Conservation (phyloP, 2,113 vertebrate genomes). For the Theristicus caerulescens region DNA sequence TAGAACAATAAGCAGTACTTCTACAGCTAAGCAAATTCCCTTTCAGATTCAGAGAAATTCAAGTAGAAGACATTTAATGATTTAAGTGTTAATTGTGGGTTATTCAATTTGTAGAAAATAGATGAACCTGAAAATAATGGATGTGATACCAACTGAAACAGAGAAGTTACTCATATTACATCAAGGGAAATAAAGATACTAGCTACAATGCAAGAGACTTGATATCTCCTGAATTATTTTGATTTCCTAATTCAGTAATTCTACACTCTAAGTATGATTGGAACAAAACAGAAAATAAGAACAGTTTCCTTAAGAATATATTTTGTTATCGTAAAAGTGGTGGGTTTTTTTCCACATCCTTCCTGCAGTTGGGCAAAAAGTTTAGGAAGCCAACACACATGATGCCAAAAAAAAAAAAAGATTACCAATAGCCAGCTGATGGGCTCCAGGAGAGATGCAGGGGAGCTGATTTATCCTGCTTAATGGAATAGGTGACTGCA, state of each 20-base stretch:
- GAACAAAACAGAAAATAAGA: background rate
- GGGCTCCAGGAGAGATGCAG: background rate
- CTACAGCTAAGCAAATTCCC: background rate
- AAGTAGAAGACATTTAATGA: background rate
- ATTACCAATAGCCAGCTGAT: background rate
- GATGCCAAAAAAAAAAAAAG: background rate
- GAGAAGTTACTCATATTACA: background rate
- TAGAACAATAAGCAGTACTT: background rate
- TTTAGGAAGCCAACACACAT: background rate
- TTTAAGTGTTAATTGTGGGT: background rate
- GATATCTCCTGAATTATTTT: background rate
- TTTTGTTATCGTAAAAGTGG: background rate
- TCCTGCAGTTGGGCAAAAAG: background rate
- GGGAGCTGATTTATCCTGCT: background rate
- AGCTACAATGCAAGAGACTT: background rate
- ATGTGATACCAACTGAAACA: background rate
- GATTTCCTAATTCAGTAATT: background rate
- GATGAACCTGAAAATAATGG: background rate
- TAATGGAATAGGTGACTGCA: background rate
- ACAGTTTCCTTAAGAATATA: background rate
- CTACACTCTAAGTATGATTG: background rate
- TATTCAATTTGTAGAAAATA: slow-evolving; percentile 35
- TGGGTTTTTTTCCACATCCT: background rate
- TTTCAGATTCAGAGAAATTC: background rate
- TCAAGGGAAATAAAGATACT: background rate